Evolutionary conservation across 2,888 invertebrate genomes (phyloP).

Genomic region (Hypercompe scribonia): DNA sequence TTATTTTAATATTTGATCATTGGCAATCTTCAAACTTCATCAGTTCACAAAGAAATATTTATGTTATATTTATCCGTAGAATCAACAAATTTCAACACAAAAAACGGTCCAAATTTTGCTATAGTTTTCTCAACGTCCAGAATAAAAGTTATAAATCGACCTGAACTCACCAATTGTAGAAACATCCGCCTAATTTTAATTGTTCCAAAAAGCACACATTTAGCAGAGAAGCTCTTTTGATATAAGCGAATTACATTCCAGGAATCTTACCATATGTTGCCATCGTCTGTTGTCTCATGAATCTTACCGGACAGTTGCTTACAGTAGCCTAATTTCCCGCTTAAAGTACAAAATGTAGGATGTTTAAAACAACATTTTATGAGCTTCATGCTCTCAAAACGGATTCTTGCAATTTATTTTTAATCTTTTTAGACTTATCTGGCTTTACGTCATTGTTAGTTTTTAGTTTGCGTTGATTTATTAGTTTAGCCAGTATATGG

Average conservation of each 20-base stretch:
- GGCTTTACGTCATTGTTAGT: conserved; percentile 43
- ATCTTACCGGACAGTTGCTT: conserved; percentile 58
- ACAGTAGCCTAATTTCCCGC: conserved; percentile 46
- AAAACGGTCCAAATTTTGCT: neutral
- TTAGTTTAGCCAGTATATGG: conserved; percentile 41
- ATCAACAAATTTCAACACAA: neutral
- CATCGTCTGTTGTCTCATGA: conserved; percentile 44
- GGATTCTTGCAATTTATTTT: conserved; percentile 49
- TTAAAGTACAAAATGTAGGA: conserved; percentile 42
- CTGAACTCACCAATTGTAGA: conserved; percentile 15
- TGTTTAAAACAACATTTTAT: conserved; percentile 47
- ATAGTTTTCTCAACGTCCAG: neutral
- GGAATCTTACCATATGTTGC: conserved; percentile 35
- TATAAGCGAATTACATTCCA: conserved; percentile 42
- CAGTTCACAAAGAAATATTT: neutral
- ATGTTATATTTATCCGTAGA: neutral
- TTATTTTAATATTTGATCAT: neutral
- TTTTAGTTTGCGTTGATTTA: conserved; percentile 31
- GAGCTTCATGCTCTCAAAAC: conserved; percentile 38
- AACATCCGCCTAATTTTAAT: conserved; percentile 36
- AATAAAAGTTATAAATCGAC: neutral
- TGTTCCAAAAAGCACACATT: conserved; percentile 36
- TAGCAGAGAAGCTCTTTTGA: conserved; percentile 35
- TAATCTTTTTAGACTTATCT: conserved; percentile 38
- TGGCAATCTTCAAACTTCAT: neutral